Base-by-base conservation (phyloP, 2,888 invertebrate genomes). In the Exephanes ischioxanthus region DNA sequence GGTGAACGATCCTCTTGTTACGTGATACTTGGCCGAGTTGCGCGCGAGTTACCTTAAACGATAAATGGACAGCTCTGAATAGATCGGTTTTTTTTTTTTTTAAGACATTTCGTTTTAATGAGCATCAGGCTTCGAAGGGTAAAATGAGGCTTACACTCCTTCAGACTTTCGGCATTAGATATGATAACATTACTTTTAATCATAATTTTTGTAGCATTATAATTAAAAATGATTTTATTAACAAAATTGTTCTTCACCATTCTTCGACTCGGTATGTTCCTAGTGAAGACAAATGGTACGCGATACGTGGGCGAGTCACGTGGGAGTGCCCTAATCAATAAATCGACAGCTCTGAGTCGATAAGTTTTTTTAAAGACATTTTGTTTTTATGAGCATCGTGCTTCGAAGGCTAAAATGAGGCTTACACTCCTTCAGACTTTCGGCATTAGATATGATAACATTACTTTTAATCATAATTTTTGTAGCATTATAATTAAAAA, bases 1-100 rank as follows among this genome's bases (percentile, higher is more conserved):
- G 14, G 45, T 30, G 61, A 41, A 68, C 70, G 70, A 81, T 70
- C 63, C 30, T 80, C n/a, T 41, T 30, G 30, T 70, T 81, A 81
- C 70, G 53, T 26, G 45, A 22, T 26, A 45, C 76, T 63, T 70
- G 75, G 37, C 63, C 55, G 71, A 71, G 71, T 55, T 63, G 53
- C 45, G 71, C 45, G 22, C 6, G 41, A 63, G 41, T 19, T 45
- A 5, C 45, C 53, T 53, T 33, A 55, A 82, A 82, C 75, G 70
- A 71, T 51, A 76, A 71, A 76, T 77, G 45, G 71, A 66, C 76
- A 71, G 30, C 55, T 70, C 51, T 51, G 37, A 11, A 7, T 11
- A 55, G 66, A 66, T 66, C 51, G 71, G 22, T 55, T 41, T 41
- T 41, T 41, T 41, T 41, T 33, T 33, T 33, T 33, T 33, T 33